These are phyloP conservation scores for Agrochola macilenta DNA, from an alignment of 2,888 invertebrate genomes.

Conservation along the genomic window DNA sequence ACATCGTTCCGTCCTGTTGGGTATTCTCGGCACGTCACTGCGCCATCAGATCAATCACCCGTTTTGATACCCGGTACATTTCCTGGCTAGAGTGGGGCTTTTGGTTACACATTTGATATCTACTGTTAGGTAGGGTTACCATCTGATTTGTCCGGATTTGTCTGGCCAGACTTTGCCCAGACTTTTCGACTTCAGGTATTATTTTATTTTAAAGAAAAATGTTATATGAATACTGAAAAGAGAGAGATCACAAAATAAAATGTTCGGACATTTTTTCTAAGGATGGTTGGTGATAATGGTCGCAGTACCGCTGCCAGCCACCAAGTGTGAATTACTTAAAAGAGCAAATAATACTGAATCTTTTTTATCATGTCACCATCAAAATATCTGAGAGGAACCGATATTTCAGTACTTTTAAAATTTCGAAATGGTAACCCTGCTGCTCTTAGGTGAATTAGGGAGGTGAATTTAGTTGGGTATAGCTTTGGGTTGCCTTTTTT, in stretches of 20 bases:
- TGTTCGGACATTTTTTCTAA: neutral
- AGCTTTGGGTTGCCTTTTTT: neutral
- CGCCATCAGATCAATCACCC: constrained; percentile 58
- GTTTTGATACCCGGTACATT: constrained; percentile 43
- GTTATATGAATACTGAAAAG: neutral
- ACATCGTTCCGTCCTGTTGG: neutral
- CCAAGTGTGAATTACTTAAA: no score
- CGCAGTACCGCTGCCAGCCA: no score
- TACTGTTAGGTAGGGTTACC: neutral
- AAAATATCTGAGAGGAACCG: no score
- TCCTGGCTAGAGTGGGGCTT: constrained; percentile 12
- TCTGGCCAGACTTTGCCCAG: no score
- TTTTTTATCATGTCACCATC: no score
- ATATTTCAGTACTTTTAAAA: no score
- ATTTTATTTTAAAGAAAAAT: neutral
- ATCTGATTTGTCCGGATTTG: neutral
- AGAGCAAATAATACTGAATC: no score
- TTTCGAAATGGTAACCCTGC: neutral
- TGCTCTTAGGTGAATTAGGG: neutral
- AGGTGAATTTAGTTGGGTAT: neutral
- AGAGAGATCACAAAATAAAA: no score
- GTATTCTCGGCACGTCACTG: constrained; percentile 51
- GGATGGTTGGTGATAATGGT: no score
- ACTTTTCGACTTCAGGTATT: no score
- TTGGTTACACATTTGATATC: constrained; percentile 20